Percentiles rank a stretch among this genome's conserved stretches.
These are phyloP conservation scores for Lissocephala sabroskyi DNA, from an alignment of 2,888 invertebrate species.

Conservation along the genomic window DNA sequence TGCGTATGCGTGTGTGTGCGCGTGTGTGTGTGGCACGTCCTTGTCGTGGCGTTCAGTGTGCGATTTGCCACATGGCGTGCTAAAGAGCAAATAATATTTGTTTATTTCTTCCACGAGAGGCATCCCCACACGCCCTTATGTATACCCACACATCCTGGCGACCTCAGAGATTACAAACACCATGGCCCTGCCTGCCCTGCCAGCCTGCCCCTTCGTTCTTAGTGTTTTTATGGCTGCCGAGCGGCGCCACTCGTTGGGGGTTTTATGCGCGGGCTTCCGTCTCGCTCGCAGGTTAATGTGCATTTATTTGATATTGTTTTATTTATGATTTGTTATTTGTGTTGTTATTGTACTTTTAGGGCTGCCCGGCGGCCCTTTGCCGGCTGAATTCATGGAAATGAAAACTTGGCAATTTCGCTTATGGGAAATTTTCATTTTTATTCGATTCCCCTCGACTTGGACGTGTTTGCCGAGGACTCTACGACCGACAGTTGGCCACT, in stretches of 20 bases:
- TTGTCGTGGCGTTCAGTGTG: slow-evolving; percentile 5
- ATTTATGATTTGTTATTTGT: slow-evolving; percentile 56
- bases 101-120: slow-evolving; percentile 24
- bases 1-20: no score
- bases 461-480: slow-evolving; percentile 47
- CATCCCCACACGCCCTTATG: slow-evolving; percentile 1
- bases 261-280: neutral
- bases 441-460: neutral
- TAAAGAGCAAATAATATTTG: slow-evolving; percentile 41
- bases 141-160: neutral
- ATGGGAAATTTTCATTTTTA: slow-evolving; percentile 3
- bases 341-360: slow-evolving; percentile 20
- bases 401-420: slow-evolving; percentile 1
- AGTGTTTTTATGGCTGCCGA: slow-evolving; percentile 16
- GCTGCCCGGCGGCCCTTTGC: neutral
- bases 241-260: slow-evolving; percentile 19
- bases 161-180: neutral
- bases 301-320: slow-evolving; percentile 53
- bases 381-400: no score
- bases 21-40: slow-evolving; percentile 9
- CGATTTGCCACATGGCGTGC: slow-evolving; percentile 19
- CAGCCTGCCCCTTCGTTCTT: no score
- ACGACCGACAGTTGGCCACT: slow-evolving; percentile 34
- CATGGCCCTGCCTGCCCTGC: no score
- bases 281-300: slow-evolving; percentile 20